Evolutionary conservation across 2,888 invertebrate genomes (phyloP), one percentile per base, ranked within the genome.

Genomic region (Drosophila barbarae): DNA sequence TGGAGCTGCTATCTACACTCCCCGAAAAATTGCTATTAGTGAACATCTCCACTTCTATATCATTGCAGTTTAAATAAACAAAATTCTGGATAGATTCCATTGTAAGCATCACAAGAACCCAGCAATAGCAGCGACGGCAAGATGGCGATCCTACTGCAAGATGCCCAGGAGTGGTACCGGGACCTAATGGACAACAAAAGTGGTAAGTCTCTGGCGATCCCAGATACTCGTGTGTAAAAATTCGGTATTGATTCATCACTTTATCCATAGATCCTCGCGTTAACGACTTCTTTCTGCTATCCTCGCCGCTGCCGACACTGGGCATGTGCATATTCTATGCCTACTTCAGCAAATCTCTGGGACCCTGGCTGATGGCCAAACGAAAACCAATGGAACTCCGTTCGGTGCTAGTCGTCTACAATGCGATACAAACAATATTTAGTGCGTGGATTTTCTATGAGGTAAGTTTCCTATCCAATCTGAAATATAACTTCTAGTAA

Each of bases 371-470:
- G 59, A 98, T 98, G 98, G 94, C 94, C 83, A 95, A 96, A 88
- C 92, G 96, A 72, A 95, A 96, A 90, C 95, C 98, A 42, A 94
- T 95, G 90, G 93, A 96, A 87, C 91, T 98, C 71, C 92, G 95
- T 81, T 92, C 92, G 79, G 88, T 95, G 61, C 93, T 98, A 87
- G 93, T 98, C 78, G 90, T 94, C 73, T 98, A 98, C 90, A 98
- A 98, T 90, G 91, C 96, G 74, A 92, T 94, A 86, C 98, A 98
- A 92, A 97, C 97, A 32, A 86, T 95, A 78, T 95, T 98, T 90
- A 97, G 97, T 87, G 92, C 94, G 69, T 97, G 96, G 94, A 94
- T 97, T 89, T 97, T 96, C 90, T 94, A 95, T 89, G 96, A 97
- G 94, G 97, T 97, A 89, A 91, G 91, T 18, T n/a, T 3, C 1